Base-by-base conservation (phyloP, 2,888 invertebrate genomes). In the Deroplatys truncata region DNA sequence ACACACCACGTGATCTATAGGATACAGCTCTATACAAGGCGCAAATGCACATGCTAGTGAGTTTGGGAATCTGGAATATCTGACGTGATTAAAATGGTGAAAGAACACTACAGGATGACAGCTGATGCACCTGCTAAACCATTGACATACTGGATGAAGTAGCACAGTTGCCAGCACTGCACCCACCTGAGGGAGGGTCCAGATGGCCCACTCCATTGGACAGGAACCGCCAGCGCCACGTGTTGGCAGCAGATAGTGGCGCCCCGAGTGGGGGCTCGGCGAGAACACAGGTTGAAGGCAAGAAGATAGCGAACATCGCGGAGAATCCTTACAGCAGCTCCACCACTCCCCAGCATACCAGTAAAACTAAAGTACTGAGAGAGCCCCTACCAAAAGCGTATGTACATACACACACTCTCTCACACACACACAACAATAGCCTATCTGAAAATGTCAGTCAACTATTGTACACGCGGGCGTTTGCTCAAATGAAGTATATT, bases 401-500 rank as follows among this genome's bases (percentile, higher is more conserved):
- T 83, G 85, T 82, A 84, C 89, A 86, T 82, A 56, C 89, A 84
- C 84, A 86, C 43, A 43, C 43, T 13, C 43, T 43, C 43, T 13
- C 43, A 13, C 43, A 87, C 89, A 43, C 85, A 84, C 43, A 89
- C 89, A 88, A 90, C 90, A 90, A 90, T 90, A 86, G 90, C 85
- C 90, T 90, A 90, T 90, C 89, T 90, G 90, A 90, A 90, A 90
- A 89, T 89, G 90, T 90, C 90, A 90, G 90, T 90, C 90, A 89
- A 89, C 90, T 89, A 90, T 90, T 90, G 90, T 90, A 84, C 88
- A 89, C 88, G 89, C 89, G 89, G 90, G 90, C 90, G 90, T 90
- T 89, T 88, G 89, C 90, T 90, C 90, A 90, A 90, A 90, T 90
- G 90, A 90, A 90, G 90, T 90, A 90, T 90, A 90, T 90, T 90